Conservation (phyloP, 2,113 vertebrate genomes). For the Hypanus sabinus region DNA sequence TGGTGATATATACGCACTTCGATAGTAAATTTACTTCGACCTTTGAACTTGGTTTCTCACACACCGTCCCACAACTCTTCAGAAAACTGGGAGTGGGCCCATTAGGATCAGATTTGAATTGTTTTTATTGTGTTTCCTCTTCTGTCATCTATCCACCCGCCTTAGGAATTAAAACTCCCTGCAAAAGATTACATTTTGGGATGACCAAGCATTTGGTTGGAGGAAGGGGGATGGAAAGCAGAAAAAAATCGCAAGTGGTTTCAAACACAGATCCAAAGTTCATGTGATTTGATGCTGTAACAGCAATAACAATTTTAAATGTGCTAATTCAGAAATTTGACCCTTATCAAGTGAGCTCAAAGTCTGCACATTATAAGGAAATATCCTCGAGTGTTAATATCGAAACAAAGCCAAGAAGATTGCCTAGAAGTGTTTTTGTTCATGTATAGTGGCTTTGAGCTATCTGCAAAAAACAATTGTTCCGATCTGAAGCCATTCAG, state of each 20-base stretch:
- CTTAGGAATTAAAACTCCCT: background rate
- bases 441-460: background rate
- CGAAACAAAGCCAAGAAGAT: background rate
- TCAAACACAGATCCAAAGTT: background rate
- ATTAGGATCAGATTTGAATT: no score
- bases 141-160: background rate
- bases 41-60: no score
- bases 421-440: background rate
- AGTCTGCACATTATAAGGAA: background rate
- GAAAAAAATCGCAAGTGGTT: background rate
- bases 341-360: background rate
- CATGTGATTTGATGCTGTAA: background rate
- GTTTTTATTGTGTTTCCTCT: no score
- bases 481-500: background rate
- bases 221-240: background rate
- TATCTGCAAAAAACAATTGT: no score
- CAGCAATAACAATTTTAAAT: background rate
- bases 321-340: background rate
- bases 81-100: no score
- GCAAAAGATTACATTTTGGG: background rate
- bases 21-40: no score
- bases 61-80: no score
- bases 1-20: no score
- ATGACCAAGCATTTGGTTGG: background rate
- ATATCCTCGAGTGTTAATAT: background rate